Percentiles rank a stretch among this genome's conserved stretches.
Evolutionary conservation across 2,113 vertebrate genomes (phyloP).

Genomic region (Clarias gariepinus): DNA sequence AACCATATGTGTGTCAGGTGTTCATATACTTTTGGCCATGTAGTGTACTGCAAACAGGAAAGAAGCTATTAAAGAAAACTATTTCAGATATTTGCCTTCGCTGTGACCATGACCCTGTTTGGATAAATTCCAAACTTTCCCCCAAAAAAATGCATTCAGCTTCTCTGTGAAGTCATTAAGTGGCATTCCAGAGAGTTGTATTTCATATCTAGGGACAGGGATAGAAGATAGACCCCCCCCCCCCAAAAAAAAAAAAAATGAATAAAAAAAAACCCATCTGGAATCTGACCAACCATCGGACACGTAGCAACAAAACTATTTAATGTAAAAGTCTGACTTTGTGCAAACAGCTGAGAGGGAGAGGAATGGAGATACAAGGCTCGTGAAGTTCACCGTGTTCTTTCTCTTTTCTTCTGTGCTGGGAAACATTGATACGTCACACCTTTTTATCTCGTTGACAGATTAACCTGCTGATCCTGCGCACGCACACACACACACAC

Average conservation of each 20-base stretch:
- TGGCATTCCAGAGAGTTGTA: background rate
- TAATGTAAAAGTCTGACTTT: background rate
- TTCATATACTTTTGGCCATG: background rate
- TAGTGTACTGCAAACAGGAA: background rate
- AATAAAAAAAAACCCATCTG: background rate
- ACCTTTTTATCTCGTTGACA: constrained; percentile 42
- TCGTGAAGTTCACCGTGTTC: constrained; percentile 39
- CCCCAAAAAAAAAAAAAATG: background rate
- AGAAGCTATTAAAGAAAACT: background rate
- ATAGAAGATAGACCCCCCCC: background rate
- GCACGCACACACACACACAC: background rate
- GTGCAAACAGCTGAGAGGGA: background rate
- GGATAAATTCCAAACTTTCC: background rate
- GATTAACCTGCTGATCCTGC: constrained; percentile 17
- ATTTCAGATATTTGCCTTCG: background rate
- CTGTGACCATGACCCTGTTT: background rate
- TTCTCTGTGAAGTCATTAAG: background rate
- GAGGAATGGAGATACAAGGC: background rate
- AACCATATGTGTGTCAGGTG: background rate
- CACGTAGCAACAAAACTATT: background rate
- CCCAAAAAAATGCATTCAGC: background rate
- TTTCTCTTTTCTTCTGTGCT: constrained; percentile 48
- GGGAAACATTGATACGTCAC: constrained; percentile 44
- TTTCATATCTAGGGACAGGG: background rate
- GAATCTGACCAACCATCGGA: background rate